Percentiles rank a stretch among this genome's conserved stretches.
Conservation (phyloP, 2,888 invertebrate genomes). For the Lepidocyrtoides sp. region DNA sequence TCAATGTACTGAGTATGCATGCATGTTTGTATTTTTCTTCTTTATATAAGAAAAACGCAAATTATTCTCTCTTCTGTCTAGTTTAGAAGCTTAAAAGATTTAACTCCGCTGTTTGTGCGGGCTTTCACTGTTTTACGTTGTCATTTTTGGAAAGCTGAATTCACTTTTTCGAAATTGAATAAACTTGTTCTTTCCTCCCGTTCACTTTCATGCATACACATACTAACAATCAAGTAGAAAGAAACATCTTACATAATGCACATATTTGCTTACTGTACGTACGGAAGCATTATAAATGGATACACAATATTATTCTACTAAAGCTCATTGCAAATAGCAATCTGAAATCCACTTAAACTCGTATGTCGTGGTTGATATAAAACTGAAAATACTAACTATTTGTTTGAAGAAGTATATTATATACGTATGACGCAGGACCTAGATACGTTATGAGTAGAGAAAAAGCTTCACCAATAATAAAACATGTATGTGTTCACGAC, state of each 20-base stretch:
- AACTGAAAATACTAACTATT: neutral
- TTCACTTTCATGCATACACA: neutral
- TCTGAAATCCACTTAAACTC: slow-evolving; percentile 43
- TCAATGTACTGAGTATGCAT: neutral
- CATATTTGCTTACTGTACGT: neutral
- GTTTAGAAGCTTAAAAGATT: slow-evolving; percentile 48
- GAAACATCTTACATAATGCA: neutral
- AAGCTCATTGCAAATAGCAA: slow-evolving; percentile 27
- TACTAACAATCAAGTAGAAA: neutral
- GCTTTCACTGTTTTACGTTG: slow-evolving; percentile 44
- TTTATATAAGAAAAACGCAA: neutral
- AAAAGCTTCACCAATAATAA: neutral
- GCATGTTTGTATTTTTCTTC: neutral
- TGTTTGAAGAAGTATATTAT: slow-evolving; percentile 3
- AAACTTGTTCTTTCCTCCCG: slow-evolving; percentile 3
- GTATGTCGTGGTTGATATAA: neutral
- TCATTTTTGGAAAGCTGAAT: slow-evolving; percentile 51
- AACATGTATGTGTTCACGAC: too few relatives aligned
- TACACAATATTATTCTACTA: too few relatives aligned
- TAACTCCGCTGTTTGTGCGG: slow-evolving; percentile 28
- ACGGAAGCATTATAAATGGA: too few relatives aligned
- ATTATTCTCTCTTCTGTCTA: slow-evolving; percentile 34
- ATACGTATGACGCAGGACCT: slow-evolving; percentile 3
- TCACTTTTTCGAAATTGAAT: slow-evolving; percentile 52
- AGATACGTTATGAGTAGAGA: neutral